These are phyloP conservation scores for Notothenia coriiceps DNA, from an alignment of 2,113 vertebrate species.

Conservation along the genomic window DNA sequence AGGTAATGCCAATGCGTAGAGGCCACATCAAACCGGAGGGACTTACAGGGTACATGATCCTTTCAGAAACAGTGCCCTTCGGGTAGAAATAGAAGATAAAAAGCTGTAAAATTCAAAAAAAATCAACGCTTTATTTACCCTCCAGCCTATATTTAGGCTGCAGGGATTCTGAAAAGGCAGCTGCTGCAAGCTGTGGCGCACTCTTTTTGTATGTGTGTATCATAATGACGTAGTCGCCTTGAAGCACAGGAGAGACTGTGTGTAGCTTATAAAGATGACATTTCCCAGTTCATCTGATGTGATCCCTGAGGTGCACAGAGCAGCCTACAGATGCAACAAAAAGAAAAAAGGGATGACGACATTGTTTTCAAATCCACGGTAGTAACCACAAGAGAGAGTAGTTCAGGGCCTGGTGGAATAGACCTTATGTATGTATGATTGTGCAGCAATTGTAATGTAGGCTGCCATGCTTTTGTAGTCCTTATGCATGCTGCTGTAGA, in stretches of 20 bases:
- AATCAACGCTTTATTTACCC: slow-evolving; percentile 12
- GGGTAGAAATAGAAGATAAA: slow-evolving; percentile 7
- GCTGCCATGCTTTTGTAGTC: background rate
- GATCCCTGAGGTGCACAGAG: slow-evolving; percentile 29
- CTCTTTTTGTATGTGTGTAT: slow-evolving; percentile 40
- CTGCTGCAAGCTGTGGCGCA: slow-evolving; percentile 62
- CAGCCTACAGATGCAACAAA: slow-evolving; percentile 9
- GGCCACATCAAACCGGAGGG: slow-evolving; percentile 60
- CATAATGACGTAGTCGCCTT: slow-evolving; percentile 61
- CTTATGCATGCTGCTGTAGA: background rate
- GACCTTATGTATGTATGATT: slow-evolving; percentile 15
- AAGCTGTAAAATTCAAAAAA: slow-evolving; percentile 27
- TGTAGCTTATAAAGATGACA: slow-evolving; percentile 34
- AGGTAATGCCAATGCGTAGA: slow-evolving; percentile 79
- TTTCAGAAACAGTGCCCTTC: slow-evolving; percentile 9
- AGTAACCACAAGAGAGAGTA: slow-evolving; percentile 11
- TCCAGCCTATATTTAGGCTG: slow-evolving; percentile 54
- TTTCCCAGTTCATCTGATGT: slow-evolving; percentile 48
- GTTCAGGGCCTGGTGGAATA: slow-evolving; percentile 29
- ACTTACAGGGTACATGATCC: slow-evolving; percentile 51
- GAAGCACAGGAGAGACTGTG: slow-evolving; percentile 34
- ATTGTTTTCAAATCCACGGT: slow-evolving; percentile 38
- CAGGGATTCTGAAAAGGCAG: slow-evolving; percentile 47
- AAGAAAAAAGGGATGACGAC: slow-evolving; percentile 40
- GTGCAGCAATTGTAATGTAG: background rate